Conservation (phyloP, 2,888 invertebrate genomes). For the Tupiocoris notatus region DNA sequence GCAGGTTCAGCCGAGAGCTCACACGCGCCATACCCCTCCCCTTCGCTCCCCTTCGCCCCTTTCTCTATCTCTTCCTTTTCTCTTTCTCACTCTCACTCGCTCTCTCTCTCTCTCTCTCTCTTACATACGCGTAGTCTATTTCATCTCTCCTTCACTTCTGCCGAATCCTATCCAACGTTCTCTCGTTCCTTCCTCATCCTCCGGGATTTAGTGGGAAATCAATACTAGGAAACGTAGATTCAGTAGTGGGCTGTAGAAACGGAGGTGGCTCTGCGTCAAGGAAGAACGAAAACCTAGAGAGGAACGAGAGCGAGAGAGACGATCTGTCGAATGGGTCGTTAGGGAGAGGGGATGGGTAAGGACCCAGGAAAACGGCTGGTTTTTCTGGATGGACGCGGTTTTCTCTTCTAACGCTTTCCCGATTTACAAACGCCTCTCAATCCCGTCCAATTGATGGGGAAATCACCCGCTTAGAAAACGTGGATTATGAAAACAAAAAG, state of each 20-base stretch:
- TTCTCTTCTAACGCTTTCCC: background rate
- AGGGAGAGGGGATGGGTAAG: background rate
- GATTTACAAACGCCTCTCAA: background rate
- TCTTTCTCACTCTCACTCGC: too few relatives aligned
- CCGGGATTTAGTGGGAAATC: slow-evolving; percentile 43
- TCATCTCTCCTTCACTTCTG: background rate
- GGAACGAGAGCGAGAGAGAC: background rate
- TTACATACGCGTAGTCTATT: background rate
- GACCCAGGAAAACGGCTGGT: background rate
- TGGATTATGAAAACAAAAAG: too few relatives aligned
- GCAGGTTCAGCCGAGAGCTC: slow-evolving; percentile 21
- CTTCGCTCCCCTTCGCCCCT: background rate
- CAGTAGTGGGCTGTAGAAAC: slow-evolving; percentile 21
- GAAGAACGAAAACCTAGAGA: background rate
- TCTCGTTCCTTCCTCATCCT: background rate
- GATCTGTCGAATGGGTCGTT: background rate
- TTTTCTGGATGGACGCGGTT: background rate
- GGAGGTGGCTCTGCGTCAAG: background rate
- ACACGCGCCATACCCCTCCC: background rate
- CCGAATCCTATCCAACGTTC: background rate
- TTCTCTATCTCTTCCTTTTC: too few relatives aligned
- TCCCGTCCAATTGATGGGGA: too few relatives aligned
- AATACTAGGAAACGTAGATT: slow-evolving; percentile 45
- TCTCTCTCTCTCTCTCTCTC: background rate
- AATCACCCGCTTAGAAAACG: too few relatives aligned